Evolutionary conservation across 1,140 invertebrate genomes (phyloP), one percentile per base, ranked within the genome.

Genomic region (Drosophila cardini): DNA sequence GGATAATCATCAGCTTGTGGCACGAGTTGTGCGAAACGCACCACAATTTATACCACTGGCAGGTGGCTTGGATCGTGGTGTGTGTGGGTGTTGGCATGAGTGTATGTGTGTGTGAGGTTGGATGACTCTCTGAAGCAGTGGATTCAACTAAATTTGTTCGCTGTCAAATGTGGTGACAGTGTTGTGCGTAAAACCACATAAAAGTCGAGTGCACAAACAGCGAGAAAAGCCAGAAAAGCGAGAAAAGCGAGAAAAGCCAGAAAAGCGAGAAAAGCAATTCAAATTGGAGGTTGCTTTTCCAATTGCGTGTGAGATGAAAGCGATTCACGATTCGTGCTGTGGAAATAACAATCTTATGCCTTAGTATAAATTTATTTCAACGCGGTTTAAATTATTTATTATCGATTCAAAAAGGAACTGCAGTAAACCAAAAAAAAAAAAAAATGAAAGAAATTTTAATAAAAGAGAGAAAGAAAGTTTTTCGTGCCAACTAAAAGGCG

Each of bases 1-100:
- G 86, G 78, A 81, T 86, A 82, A 86, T 86, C 78, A 81, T 69
- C 75, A 52, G 67, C 45, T 43, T 67, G 61, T 52, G 21, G 55
- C 36, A 57, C 32, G 36, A 60, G 7, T 38, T 15, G 16, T 38
- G 18, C 9, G 13, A 11, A 36, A 16, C 18, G 8, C 30, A 18
- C 36, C 18, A 36, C 52, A 45, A 52, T 60, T 72, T 46, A 26
- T 42, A 11, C 34, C 0, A n/a, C 43, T 52, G 6, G 48, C 26
- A 52, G 5, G 26, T 32, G 15, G 11, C n/a, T n/a, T 4, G n/a
- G 11, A 4, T 32, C 34, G 10, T 10, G 36, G 10, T 8, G 13
- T 40, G 9, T 10, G 36, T 52, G 36, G 46, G 21, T 43, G n/a
- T n/a, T n/a, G n/a, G n/a, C n/a, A n/a, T n/a, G 16, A 32, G 5